Base-by-base conservation (phyloP, 2,888 invertebrate genomes). In the Ganaspis brasiliensis region DNA sequence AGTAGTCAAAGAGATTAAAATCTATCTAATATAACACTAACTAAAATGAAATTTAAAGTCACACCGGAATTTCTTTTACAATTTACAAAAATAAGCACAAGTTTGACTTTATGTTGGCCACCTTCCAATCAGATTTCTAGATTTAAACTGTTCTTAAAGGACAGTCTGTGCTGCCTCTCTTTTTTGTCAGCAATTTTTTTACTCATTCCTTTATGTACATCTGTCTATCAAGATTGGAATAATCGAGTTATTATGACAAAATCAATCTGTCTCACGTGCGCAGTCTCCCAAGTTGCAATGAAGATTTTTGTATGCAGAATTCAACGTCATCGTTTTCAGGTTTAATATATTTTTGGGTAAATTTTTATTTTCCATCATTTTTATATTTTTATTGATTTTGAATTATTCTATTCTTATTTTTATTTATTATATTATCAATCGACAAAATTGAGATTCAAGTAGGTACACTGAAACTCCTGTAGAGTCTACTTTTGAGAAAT, bases 181-280 rank as follows among this genome's bases (percentile, higher is more conserved):
- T 56, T 56, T 56, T 24, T 56, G 12, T 56, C 56, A 14, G 3
- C 56, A 12, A 9, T 24, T 24, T 56, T 24, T 24, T 56, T 56
- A 56, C 12, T 56, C 10, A 56, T 76, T 37, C 76, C 75, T 2
- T 49, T 76, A 14, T 9, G 73, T 10, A 75, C 1, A 12, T 75
- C 76, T 37, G 1, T 76, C 45, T 75, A 76, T n/a, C 19, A 49
- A 5, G 24, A 76, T 75, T 59, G 49, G 35, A 59, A 56, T 1
- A 19, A 76, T 70, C 67, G 63, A 1, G 37, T 57, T 1, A 74
- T 74, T 31, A 40, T 76, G 52, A 70, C 70, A 2, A 76, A 75
- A 10, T 74, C 76, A 14, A 37, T 76, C 16, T 76, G 76, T 14
- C 57, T 76, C 4, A 49, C 67, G n/a, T 76, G 76, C 19, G 67